Evolutionary conservation across 2,888 invertebrate genomes (phyloP).

Genomic region (Rotaria socialis): DNA sequence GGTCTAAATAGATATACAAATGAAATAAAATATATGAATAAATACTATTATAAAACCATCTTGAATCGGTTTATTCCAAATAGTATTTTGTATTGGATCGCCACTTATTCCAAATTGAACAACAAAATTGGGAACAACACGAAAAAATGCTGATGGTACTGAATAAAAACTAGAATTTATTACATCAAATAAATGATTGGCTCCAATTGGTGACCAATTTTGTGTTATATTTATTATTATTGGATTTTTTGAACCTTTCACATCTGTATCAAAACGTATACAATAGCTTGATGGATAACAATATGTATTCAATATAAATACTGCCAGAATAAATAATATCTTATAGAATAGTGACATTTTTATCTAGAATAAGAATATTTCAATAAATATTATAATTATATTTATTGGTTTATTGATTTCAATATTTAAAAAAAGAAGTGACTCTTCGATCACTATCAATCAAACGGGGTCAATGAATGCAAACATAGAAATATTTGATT

Average conservation of each 20-base stretch:
- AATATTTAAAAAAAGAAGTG: no score
- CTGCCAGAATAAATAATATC: no score
- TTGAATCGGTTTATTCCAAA: not conserved
- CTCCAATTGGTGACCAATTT: constrained; percentile 18
- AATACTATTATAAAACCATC: not conserved
- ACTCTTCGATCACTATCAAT: no score
- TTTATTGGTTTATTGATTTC: no score
- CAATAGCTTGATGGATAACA: not conserved
- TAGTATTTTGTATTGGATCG: not conserved
- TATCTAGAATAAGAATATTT: no score
- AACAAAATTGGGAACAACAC: constrained; percentile 28
- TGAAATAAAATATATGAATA: no score
- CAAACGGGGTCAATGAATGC: no score
- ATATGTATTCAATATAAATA: no score
- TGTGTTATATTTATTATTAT: constrained; percentile 22
- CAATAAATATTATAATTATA: no score
- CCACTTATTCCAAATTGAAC: constrained; percentile 36
- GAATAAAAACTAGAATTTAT: not conserved
- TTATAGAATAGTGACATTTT: no score
- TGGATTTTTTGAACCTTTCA: not conserved
- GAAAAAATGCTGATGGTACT: constrained; percentile 16
- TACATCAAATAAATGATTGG: not conserved
- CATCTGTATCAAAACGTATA: constrained; percentile 23
- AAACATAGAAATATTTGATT: no score
- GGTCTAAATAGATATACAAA: not conserved